Conservation (phyloP, 2,113 vertebrate species). For the Cairina moschata region DNA sequence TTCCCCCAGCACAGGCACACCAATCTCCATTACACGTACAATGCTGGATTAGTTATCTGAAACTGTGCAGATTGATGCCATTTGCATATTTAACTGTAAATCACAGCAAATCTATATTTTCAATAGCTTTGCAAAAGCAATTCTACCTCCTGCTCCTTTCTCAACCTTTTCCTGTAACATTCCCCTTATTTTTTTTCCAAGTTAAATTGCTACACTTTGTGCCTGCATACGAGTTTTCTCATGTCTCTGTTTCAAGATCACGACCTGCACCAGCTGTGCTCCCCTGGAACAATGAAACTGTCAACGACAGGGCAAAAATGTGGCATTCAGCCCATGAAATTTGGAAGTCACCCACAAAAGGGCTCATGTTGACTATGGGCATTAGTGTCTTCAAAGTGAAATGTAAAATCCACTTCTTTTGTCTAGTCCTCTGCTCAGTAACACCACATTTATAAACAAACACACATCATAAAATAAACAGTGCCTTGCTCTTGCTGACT, state of each 20-base stretch:
- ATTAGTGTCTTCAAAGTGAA: slow-evolving; percentile 15
- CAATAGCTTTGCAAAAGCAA: background rate
- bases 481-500: background rate
- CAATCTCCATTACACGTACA: background rate
- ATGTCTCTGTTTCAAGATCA: background rate
- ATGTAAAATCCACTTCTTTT: slow-evolving; percentile 37
- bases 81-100: background rate
- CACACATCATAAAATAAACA: slow-evolving; percentile 15
- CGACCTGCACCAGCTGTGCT: background rate
- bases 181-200: background rate
- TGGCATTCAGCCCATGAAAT: background rate
- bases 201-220: background rate
- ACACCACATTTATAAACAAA: slow-evolving; percentile 47
- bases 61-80: background rate
- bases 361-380: background rate
- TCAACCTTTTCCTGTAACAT: background rate
- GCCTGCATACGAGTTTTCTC: background rate
- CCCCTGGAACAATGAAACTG: background rate
- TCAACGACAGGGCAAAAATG: background rate
- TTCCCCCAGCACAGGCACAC: background rate
- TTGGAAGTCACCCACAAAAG: background rate
- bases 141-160: background rate
- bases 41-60: background rate
- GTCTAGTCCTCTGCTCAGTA: slow-evolving; percentile 10
- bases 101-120: background rate